phyloP scores from a whole-genome alignment of 37 sponge, comb jelly and placozoan genomes.

The Chondrosia reniformis region DNA sequence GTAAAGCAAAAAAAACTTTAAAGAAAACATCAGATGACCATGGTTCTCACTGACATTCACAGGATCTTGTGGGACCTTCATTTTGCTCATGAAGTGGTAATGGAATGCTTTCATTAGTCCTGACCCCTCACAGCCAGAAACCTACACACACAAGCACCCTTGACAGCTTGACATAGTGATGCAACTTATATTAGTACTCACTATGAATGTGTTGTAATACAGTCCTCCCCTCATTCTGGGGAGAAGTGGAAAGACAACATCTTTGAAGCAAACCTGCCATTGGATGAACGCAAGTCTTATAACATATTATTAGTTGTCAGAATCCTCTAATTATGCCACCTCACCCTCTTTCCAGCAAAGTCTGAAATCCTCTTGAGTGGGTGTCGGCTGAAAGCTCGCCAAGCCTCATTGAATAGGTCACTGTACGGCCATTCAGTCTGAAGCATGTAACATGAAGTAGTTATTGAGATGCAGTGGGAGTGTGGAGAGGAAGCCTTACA shows the following conservation, averaged over 20 bases:
- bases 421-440: conserved; percentile 12
- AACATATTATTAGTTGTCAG: too few relatives aligned
- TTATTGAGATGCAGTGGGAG: not conserved
- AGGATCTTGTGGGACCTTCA: conserved; percentile 46
- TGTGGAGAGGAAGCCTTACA: conserved; percentile 22
- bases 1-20: too few relatives aligned
- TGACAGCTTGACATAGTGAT: too few relatives aligned
- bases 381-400: conserved; percentile 69
- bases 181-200: conserved; percentile 2
- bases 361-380: conserved; percentile 60
- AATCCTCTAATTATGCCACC: not conserved
- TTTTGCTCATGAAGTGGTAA: conserved; percentile 50
- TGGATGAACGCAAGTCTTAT: not conserved
- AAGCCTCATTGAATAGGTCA: conserved; percentile 71
- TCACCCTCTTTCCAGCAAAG: conserved; percentile 76
- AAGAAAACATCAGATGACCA: too few relatives aligned
- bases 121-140: conserved; percentile 65
- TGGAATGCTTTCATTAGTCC: conserved; percentile 85
- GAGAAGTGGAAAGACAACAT: conserved; percentile 80
- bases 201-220: conserved; percentile 84
- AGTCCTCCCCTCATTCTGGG: conserved; percentile 84
- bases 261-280: conserved; percentile 81
- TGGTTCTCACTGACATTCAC: not conserved
- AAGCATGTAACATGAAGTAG: not conserved
- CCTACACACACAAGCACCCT: conserved; percentile 10